A percentile compares a stretch with the other conserved stretches of the same genome.
Conservation (phyloP, 1,140 invertebrate genomes). For the Carposina sasakii region DNA sequence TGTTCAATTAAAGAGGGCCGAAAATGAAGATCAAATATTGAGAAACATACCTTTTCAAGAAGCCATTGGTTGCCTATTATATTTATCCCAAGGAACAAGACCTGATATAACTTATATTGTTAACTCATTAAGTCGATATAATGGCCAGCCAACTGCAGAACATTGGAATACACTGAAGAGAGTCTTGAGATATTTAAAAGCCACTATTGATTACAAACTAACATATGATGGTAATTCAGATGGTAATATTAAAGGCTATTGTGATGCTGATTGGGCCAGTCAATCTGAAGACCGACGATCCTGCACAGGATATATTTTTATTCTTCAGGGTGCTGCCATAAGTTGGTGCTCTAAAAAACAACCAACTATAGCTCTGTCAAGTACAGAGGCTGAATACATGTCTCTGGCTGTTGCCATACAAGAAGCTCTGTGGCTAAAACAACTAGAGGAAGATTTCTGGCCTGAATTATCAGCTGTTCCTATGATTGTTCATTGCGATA, state of each 20-base stretch:
- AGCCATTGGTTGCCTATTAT: constrained; percentile 8
- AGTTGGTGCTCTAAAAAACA: constrained; percentile 44
- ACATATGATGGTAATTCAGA: constrained; percentile 14
- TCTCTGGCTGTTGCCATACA: constrained; percentile 21
- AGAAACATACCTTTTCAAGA: constrained; percentile 4
- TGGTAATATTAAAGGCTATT: constrained; percentile 30
- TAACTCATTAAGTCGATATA: constrained; percentile 19
- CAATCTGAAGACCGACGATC: constrained; percentile 37
- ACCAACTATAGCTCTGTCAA: constrained; percentile 43
- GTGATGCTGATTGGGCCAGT: constrained; percentile 53
- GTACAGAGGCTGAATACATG: constrained; percentile 59
- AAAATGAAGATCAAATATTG: background rate
- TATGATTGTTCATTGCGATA: constrained; percentile 30
- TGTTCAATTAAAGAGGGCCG: background rate
- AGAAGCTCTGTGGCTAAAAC: constrained; percentile 27
- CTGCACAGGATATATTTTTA: constrained; percentile 41
- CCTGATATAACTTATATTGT: constrained; percentile 20
- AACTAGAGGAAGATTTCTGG: constrained; percentile 20
- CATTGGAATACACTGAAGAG: constrained; percentile 22
- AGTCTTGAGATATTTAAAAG: constrained; percentile 19
- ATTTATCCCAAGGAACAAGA: constrained; percentile 10
- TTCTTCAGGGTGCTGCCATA: constrained; percentile 36
- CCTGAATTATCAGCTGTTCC: constrained; percentile 4
- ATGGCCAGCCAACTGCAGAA: constrained; percentile 10
- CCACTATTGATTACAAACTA: constrained; percentile 16